Evolutionary conservation across 2,113 vertebrate genomes (phyloP).

Genomic region (Clupea harengus): DNA sequence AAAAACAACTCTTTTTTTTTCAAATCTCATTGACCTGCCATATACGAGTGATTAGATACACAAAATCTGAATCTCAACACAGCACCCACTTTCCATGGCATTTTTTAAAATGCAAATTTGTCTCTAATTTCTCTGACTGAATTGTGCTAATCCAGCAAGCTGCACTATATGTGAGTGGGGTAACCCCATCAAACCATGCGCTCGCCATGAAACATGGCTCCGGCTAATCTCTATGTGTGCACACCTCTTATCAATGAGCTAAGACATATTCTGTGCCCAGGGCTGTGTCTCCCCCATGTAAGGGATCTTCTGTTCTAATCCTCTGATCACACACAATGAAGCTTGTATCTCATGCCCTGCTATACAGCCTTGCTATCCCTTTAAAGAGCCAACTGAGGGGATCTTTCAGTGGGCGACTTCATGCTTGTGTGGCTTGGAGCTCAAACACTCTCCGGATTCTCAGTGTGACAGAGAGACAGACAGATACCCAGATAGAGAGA

Average conservation of each 20-base stretch:
- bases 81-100: conserved; percentile 4
- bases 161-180: conserved; percentile 28
- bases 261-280: conserved; percentile 29
- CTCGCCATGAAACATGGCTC: conserved; percentile 44
- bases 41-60: background rate
- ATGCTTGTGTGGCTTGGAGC: background rate
- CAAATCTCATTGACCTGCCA: background rate
- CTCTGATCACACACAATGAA: conserved; percentile 33
- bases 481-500: background rate
- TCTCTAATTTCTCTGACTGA: conserved; percentile 17
- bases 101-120: conserved; percentile 20
- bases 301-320: conserved; percentile 39
- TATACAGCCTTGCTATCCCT: conserved; percentile 21
- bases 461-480: conserved; percentile 3
- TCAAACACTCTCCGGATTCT: conserved; percentile 9
- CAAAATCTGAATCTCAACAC: background rate
- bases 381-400: conserved; percentile 27
- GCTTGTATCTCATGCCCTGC: conserved; percentile 37
- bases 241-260: conserved; percentile 41
- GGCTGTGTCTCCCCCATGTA: conserved; percentile 30
- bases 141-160: conserved; percentile 34
- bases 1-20: too few species aligned
- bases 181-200: conserved; percentile 44
- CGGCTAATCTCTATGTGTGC: conserved; percentile 39
- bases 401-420: conserved; percentile 4